A percentile compares a stretch with the other conserved stretches of the same genome.
phyloP scores from a whole-genome alignment of 2,797 vertebrate species.

The Thaleichthys pacificus region DNA sequence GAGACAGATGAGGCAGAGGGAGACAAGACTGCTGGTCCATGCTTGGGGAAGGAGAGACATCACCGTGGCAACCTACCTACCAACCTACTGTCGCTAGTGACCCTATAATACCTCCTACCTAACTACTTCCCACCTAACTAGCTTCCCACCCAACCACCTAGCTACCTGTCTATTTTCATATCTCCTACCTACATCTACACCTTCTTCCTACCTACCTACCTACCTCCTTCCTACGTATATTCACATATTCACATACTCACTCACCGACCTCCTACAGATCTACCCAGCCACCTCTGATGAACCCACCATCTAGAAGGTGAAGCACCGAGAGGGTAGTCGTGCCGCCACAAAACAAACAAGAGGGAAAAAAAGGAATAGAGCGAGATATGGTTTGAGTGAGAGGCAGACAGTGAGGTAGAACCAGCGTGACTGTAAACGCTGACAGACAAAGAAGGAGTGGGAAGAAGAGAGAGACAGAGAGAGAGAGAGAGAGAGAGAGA shows the following conservation, averaged over 20 bases:
- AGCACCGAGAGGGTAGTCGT: neutral
- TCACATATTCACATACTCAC: neutral
- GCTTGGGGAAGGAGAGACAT: constrained; percentile 24
- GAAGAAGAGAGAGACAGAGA: constrained; percentile 9
- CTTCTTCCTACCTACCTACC: neutral
- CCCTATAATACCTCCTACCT: too few species aligned
- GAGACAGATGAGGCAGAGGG: constrained; percentile 8
- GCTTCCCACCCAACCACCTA: too few species aligned
- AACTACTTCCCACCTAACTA: too few species aligned
- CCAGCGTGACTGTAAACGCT: constrained; percentile 3
- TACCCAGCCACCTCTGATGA: too few species aligned
- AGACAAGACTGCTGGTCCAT: constrained; percentile 17
- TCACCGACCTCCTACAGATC: too few species aligned
- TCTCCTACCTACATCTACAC: neutral
- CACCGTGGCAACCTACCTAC: neutral
- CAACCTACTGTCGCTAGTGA: too few species aligned
- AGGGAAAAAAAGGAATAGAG: neutral
- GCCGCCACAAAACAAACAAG: neutral
- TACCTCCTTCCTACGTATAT: neutral
- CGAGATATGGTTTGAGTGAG: neutral
- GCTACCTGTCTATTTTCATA: too few species aligned
- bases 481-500: neutral
- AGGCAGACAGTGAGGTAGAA: constrained; percentile 8
- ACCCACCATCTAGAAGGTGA: too few species aligned
- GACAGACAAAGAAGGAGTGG: constrained; percentile 6